Percentiles rank a stretch among this genome's conserved stretches.
Evolutionary conservation across 2,113 vertebrate genomes (phyloP).

Genomic region (Tachysurus vachellii): DNA sequence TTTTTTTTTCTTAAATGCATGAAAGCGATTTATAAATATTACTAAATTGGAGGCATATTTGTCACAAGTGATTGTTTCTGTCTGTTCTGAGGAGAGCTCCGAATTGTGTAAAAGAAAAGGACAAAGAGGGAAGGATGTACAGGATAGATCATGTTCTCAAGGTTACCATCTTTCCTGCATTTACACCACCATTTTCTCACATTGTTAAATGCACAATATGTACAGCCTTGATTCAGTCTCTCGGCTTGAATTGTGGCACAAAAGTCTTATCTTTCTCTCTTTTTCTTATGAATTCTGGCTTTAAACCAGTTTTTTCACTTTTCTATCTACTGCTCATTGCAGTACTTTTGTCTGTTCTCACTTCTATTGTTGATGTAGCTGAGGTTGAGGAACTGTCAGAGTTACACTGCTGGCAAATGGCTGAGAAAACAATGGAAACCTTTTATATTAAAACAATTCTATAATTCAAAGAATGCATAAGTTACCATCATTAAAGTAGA

Average conservation of each 20-base stretch:
- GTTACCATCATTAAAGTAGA: too few species aligned
- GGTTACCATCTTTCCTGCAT: neutral
- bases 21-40: conserved; percentile 1
- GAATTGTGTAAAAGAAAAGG: neutral
- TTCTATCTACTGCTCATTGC: too few species aligned
- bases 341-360: neutral
- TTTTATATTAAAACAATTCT: too few species aligned
- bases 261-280: neutral
- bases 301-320: neutral
- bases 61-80: conserved; percentile 26
- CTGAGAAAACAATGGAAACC: too few species aligned
- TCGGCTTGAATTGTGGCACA: neutral
- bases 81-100: conserved; percentile 16
- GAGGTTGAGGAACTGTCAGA: neutral
- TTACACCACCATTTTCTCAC: neutral
- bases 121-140: neutral
- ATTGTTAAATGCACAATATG: neutral
- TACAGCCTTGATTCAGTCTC: neutral
- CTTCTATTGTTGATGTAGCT: neutral
- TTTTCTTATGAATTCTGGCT: neutral
- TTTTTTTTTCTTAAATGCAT: neutral
- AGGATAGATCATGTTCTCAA: neutral
- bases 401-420: neutral
- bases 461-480: too few species aligned
- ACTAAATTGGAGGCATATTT: conserved; percentile 26